phyloP scores from a whole-genome alignment of 2,113 vertebrate species.

The Callocephalon fimbriatum region DNA sequence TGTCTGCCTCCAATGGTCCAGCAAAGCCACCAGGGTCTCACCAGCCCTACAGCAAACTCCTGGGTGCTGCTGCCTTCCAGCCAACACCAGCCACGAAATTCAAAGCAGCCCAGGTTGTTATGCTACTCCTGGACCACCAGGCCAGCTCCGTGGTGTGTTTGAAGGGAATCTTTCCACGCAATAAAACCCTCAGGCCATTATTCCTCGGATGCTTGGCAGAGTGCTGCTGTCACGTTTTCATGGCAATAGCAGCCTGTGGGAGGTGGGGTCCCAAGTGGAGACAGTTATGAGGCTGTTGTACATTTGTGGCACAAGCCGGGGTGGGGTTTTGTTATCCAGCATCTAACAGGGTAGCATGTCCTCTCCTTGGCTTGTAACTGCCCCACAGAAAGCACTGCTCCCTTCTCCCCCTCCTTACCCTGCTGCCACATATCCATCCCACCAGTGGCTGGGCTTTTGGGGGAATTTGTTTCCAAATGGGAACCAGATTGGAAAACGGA shows the following conservation, averaged over 20 bases:
- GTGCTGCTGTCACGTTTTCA: conserved; percentile 1
- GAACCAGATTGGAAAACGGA: conserved; percentile 71
- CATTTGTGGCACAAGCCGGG: background rate
- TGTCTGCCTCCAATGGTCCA: background rate
- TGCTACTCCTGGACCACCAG: conserved; percentile 8
- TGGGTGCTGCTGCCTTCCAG: background rate
- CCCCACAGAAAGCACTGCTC: background rate
- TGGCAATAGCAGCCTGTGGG: conserved; percentile 20
- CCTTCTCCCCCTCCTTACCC: fast-evolving
- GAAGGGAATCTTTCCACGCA: conserved; percentile 28
- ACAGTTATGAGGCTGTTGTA: background rate
- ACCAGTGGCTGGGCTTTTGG: conserved; percentile 65
- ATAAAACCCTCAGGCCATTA: conserved; percentile 14
- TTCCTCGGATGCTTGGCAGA: conserved; percentile 20
- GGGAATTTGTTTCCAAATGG: conserved; percentile 75
- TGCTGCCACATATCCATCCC: background rate
- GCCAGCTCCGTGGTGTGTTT: background rate
- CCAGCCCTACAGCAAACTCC: background rate
- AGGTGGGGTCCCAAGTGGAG: conserved; percentile 22
- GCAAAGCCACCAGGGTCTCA: background rate
- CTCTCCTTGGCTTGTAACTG: background rate
- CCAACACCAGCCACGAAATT: background rate
- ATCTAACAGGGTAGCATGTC: background rate
- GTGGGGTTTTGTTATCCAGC: background rate
- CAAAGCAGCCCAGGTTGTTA: conserved; percentile 7